Evolutionary conservation across 2,888 invertebrate species (phyloP), one percentile per base, ranked within the genome.

Genomic region (Eupithecia abbreviata): DNA sequence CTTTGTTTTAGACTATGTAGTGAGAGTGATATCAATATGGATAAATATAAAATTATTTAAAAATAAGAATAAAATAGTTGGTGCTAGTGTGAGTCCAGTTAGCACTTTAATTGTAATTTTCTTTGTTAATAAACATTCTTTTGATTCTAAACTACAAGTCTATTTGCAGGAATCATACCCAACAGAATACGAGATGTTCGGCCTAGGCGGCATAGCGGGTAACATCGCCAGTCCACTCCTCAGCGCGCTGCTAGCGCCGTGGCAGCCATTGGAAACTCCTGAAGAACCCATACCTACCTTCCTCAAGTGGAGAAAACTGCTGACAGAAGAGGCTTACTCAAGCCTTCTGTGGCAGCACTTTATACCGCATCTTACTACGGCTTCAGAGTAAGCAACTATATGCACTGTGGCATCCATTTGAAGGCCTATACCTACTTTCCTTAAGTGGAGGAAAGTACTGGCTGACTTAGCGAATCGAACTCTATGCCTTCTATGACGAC

Each of bases 261-360:
- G 98, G 99, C 96, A 97, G 75, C 98, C 98, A 0, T 89, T 99
- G 45, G 93, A 95, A 55, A 93, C 96, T 30, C 97, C 98, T 0
- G 95, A 95, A 4, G 95, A 96, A 76, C 97, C 97, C 12, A 88
- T 96, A 30, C 95, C 96, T 0, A 91, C 96, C 18, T 96, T 98
- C 82, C 92, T 95, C 71, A 96, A 97, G 82, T 98, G 98, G 98
- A 96, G 96, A 83, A 93, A 94, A 58, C 95, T 98, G 81, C 90
- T 98, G 65, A 94, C 95, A 7, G 92, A 96, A 62, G 96, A 96
- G 83, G 97, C 98, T 0, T 98, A 97, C 87, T 97, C 98, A 91
- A 96, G 97, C 84, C 93, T 99, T 77, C 93, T 99, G 82, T 98
- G 98, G 98, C 98, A 98, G 87, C 97, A 97, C 79, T 98, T 98